Conservation (phyloP, 2,113 vertebrate genomes). For the Mormyrus iriodes region DNA sequence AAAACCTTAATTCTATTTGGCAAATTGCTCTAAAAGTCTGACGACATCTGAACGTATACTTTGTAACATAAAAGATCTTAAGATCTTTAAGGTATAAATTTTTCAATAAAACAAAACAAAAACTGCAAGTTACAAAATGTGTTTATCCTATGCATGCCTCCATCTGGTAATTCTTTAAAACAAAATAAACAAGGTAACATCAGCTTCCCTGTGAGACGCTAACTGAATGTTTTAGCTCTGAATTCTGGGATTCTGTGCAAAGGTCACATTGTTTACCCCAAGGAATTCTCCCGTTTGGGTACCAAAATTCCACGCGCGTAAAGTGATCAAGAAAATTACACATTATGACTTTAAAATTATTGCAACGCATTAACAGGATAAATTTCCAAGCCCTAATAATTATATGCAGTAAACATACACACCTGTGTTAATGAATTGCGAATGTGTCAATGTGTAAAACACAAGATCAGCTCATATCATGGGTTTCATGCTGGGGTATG, state of each 20-base stretch:
- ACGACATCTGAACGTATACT: no score
- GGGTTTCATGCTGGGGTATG: neutral
- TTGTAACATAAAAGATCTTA: no score
- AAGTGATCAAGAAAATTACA: neutral
- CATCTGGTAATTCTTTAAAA: no score
- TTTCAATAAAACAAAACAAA: no score
- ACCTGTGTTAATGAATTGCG: neutral
- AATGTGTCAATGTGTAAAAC: neutral
- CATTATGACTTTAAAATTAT: neutral
- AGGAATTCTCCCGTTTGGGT: neutral
- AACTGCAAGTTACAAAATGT: no score
- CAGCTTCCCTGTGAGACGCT: neutral
- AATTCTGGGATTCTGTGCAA: neutral
- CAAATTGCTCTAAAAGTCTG: no score
- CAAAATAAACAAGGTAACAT: neutral
- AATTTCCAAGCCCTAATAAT: neutral
- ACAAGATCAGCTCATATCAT: neutral
- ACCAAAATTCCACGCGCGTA: neutral
- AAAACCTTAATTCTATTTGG: no score
- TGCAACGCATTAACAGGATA: neutral
- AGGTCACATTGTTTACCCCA: neutral
- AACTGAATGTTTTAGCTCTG: neutral
- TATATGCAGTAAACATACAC: neutral
- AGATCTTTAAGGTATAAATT: no score
- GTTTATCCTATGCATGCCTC: no score